These are phyloP conservation scores for Colistium nudipinnis DNA, from an alignment of 2,113 vertebrate genomes.

Conservation along the genomic window DNA sequence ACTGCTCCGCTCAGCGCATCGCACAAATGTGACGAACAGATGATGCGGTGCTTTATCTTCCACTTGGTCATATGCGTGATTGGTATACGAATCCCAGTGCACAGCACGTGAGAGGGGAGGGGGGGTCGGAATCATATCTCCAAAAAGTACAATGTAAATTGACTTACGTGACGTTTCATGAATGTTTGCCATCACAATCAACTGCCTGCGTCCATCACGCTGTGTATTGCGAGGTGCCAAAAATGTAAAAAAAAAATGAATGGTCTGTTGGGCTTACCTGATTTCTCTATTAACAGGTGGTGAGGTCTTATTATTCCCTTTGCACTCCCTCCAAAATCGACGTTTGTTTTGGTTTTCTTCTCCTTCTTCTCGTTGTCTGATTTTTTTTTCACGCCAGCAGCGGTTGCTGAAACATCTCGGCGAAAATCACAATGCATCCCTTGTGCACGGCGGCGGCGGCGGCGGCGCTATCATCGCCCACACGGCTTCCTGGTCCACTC, in stretches of 20 bases:
- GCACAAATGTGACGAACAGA: constrained; percentile 22
- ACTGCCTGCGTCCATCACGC: constrained; percentile 34
- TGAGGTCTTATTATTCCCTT: constrained; percentile 65
- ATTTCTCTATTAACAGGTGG: constrained; percentile 81
- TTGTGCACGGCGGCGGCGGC: no score
- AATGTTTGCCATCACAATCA: constrained; percentile 34
- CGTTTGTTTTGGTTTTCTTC: not conserved
- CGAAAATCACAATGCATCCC: constrained; percentile 76
- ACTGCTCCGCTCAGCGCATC: constrained; percentile 31
- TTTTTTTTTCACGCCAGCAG: constrained; percentile 69
- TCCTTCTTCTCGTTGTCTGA: constrained; percentile 2
- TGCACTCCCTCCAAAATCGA: constrained; percentile 40
- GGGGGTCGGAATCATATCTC: constrained; percentile 12
- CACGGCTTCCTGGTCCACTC: constrained; percentile 75
- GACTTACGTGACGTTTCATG: constrained; percentile 25
- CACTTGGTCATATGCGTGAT: constrained; percentile 28
- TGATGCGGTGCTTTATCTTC: constrained; percentile 31
- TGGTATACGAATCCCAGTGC: constrained; percentile 36
- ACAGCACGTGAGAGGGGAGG: constrained; percentile 27
- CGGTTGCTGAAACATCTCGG: constrained; percentile 70
- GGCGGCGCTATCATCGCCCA: constrained; percentile 76
- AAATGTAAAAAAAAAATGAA: constrained; percentile 25
- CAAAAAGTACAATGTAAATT: constrained; percentile 55
- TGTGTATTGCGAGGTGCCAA: not conserved
- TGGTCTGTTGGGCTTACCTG: constrained; percentile 73